A percentile compares a stretch with the other conserved stretches of the same genome.
Conservation (phyloP, 2,888 invertebrate species). For the Arge pagana region DNA sequence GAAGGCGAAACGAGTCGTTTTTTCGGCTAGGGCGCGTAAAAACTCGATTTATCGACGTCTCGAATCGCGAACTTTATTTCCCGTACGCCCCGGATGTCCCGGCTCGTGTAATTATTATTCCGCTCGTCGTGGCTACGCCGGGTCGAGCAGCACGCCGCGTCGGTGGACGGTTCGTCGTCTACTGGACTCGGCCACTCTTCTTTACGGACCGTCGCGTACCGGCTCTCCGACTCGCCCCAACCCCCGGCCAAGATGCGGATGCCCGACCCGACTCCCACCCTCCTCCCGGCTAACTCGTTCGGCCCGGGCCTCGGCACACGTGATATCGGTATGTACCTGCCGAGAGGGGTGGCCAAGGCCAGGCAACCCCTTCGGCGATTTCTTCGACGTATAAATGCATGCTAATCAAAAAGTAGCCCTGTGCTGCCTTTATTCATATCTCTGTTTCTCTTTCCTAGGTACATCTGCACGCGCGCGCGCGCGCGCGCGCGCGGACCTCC, state of each 20-base stretch:
- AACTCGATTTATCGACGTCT: too few species aligned
- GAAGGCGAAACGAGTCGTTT: too few species aligned
- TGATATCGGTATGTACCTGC: too few species aligned
- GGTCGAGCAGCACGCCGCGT: too few species aligned
- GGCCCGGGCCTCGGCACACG: slow-evolving; percentile 7
- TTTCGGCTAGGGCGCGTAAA: too few species aligned
- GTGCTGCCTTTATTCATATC: slow-evolving; percentile 9
- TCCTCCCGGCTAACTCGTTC: slow-evolving; percentile 7
- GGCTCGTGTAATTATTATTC: too few species aligned
- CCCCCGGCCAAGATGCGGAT: slow-evolving; percentile 30
- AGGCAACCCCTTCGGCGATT: slow-evolving; percentile 3
- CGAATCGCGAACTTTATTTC: too few species aligned
- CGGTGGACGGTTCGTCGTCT: slow-evolving; percentile 59
- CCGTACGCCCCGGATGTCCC: too few species aligned
- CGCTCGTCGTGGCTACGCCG: too few species aligned
- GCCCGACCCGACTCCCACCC: slow-evolving; percentile 28
- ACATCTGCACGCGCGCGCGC: too few species aligned
- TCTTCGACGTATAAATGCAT: slow-evolving; percentile 34
- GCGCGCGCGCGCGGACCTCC: too few species aligned
- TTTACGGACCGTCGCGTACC: slow-evolving; percentile 48
- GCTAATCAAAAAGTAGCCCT: slow-evolving; percentile 28
- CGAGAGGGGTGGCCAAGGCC: slow-evolving; percentile 19
- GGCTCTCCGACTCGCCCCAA: slow-evolving; percentile 26
- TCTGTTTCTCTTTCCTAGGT: slow-evolving; percentile 14
- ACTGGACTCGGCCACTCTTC: slow-evolving; percentile 55